These are phyloP conservation scores for Digitonthophagus gazella DNA, from an alignment of 2,888 invertebrate species.

Conservation along the genomic window DNA sequence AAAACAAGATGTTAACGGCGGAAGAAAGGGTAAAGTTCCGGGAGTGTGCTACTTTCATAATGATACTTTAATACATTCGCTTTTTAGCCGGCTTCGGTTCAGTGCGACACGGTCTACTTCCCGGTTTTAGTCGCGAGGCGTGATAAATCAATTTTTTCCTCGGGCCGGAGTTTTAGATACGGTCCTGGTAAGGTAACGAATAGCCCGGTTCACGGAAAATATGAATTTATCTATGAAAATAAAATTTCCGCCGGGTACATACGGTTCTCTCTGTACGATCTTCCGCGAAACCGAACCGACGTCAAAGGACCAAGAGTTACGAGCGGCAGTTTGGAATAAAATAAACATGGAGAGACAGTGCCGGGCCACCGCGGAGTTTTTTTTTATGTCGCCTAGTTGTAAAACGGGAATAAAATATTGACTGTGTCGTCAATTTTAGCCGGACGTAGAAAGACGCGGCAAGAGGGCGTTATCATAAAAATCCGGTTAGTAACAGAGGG, in stretches of 20 bases:
- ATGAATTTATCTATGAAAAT: constrained; percentile 16
- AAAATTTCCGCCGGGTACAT: constrained; percentile 9
- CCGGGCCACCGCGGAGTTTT: not conserved
- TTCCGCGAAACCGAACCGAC: not conserved
- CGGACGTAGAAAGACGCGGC: not conserved
- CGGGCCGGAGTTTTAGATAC: constrained; percentile 6
- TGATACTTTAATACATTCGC: not conserved
- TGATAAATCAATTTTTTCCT: constrained; percentile 12
- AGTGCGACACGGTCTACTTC: not conserved
- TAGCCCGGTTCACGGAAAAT: constrained; percentile 4
- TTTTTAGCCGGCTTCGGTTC: not conserved
- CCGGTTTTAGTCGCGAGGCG: no score
- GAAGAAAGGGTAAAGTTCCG: not conserved
- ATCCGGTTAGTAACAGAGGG: not conserved
- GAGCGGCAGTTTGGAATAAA: not conserved
- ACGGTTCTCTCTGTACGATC: constrained; percentile 1
- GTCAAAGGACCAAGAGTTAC: not conserved
- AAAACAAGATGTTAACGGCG: not conserved
- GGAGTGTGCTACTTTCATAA: not conserved
- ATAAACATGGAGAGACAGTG: not conserved
- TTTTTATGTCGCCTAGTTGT: not conserved
- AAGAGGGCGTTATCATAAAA: not conserved
- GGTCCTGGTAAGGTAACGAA: constrained; percentile 13
- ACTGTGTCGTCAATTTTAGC: not conserved
- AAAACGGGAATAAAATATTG: not conserved